A percentile compares a stretch with the other conserved stretches of the same genome.
phyloP scores from a whole-genome alignment of 1,140 invertebrate genomes.

The Megalonaias nervosa region DNA sequence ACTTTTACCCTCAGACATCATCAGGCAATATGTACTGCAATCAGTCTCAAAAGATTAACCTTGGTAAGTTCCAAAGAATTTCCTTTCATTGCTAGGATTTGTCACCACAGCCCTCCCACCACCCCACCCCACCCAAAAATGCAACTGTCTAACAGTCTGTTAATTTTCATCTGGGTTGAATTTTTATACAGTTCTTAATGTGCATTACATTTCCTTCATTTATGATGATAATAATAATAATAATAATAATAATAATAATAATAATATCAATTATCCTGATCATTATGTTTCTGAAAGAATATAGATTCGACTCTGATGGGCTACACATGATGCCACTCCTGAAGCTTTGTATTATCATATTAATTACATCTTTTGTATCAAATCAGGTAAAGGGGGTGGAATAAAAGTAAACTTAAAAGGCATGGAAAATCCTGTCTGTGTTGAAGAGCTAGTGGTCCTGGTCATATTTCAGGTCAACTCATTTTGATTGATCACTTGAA shows the following conservation, averaged over 20 bases:
- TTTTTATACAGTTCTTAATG: neutral
- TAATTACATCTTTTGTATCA: too few relatives aligned
- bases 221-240: neutral
- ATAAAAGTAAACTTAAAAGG: too few relatives aligned
- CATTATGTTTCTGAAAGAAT: neutral
- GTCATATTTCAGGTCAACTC: too few relatives aligned
- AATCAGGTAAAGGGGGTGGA: too few relatives aligned
- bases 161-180: neutral
- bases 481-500: too few relatives aligned
- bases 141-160: neutral
- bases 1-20: slow-evolving; percentile 42
- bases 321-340: too few relatives aligned
- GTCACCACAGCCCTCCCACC: neutral
- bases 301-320: neutral
- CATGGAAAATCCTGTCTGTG: too few relatives aligned
- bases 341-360: too few relatives aligned
- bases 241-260: too few relatives aligned
- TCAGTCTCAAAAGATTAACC: slow-evolving; percentile 13
- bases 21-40: slow-evolving; percentile 35
- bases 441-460: too few relatives aligned
- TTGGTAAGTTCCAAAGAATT: slow-evolving; percentile 33
- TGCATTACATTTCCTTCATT: slow-evolving; percentile 1
- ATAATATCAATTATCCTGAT: neutral
- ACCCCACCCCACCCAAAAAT: neutral
- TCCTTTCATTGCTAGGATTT: neutral